These are phyloP conservation scores for Sphaerophoria taeniata DNA, from an alignment of 2,888 invertebrate species.

Conservation along the genomic window DNA sequence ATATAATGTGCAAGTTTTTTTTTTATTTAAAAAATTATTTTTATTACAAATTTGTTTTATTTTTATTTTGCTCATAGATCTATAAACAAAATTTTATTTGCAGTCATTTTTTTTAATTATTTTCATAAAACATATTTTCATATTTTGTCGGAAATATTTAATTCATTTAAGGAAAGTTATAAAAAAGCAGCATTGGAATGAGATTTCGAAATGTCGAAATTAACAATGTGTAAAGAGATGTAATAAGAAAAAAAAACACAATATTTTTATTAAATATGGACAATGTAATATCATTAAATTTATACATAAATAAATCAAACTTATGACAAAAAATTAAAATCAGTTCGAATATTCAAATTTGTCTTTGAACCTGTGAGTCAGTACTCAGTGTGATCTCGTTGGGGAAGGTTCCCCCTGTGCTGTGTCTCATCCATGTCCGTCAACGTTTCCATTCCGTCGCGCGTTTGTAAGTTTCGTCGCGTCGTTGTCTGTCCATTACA, in stretches of 20 bases:
- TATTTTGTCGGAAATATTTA: constrained; percentile 59
- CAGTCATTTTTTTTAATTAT: constrained; percentile 10
- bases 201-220: constrained; percentile 57
- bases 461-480: too few relatives aligned
- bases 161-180: constrained; percentile 62
- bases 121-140: constrained; percentile 13
- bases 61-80: constrained; percentile 48
- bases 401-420: too few relatives aligned
- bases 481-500: too few relatives aligned
- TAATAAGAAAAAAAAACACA: constrained; percentile 36
- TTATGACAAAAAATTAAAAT: constrained; percentile 55
- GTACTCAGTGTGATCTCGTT: too few relatives aligned
- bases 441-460: too few relatives aligned
- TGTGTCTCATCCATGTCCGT: too few relatives aligned
- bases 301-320: constrained; percentile 74
- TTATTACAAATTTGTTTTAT: constrained; percentile 48
- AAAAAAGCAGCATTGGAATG: constrained; percentile 62
- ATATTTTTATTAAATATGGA: constrained; percentile 74
- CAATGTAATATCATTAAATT: constrained; percentile 75
- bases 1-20: constrained; percentile 51
- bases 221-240: constrained; percentile 65
- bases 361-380: too few relatives aligned
- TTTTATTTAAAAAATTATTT: constrained; percentile 40
- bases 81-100: constrained; percentile 25
- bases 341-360: too few relatives aligned